Percentiles rank a stretch among this genome's conserved stretches.
Evolutionary conservation across 2,113 vertebrate species (phyloP).

Genomic region (Origma solitaria): DNA sequence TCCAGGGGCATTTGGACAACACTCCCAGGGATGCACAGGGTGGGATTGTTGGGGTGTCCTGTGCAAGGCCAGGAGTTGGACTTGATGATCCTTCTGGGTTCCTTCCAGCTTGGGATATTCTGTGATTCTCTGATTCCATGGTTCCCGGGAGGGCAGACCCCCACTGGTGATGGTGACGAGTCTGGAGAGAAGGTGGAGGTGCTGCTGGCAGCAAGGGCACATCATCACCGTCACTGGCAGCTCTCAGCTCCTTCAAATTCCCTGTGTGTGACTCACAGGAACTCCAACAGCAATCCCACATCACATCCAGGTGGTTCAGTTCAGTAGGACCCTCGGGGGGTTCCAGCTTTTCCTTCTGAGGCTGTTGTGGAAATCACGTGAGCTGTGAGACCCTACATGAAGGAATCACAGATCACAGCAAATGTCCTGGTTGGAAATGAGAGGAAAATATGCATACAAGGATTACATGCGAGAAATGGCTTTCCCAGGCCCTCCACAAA

Average conservation of each 20-base stretch:
- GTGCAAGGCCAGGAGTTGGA: neutral
- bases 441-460: neutral
- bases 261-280: neutral
- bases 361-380: neutral
- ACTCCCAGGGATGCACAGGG: neutral
- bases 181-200: neutral
- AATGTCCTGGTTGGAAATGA: neutral
- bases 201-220: neutral
- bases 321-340: rapidly evolving
- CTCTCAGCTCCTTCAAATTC: neutral
- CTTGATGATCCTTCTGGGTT: neutral
- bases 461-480: neutral
- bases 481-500: neutral
- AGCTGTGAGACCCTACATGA: neutral
- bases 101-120: neutral
- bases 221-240: neutral
- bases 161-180: neutral
- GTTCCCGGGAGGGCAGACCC: rapidly evolving
- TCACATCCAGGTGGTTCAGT: neutral
- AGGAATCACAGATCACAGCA: neutral
- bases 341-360: neutral
- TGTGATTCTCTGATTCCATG: neutral
- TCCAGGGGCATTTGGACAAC: neutral
- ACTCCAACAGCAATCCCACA: neutral
- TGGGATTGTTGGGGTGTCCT: neutral